Evolutionary conservation across 2,113 vertebrate genomes (phyloP), one percentile per base, ranked within the genome.

Genomic region (Dermatemys mawii): DNA sequence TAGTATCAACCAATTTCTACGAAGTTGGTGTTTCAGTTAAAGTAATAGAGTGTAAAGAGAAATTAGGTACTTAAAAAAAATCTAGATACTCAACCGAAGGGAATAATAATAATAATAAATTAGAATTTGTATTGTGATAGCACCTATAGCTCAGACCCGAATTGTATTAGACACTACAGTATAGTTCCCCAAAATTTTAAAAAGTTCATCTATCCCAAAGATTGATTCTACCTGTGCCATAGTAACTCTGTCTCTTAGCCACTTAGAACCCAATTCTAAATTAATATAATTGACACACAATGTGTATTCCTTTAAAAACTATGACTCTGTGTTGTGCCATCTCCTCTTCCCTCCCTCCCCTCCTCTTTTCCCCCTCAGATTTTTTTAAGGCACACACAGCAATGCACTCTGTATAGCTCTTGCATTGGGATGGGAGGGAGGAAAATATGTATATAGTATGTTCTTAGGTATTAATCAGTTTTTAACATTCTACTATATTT

Each of bases 11-110:
- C 83, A 86, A 38, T 90, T 96, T 96, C 94, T 88, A 86, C 94
- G 89, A 94, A 95, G 92, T 81, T 89, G 90, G 87, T 95, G 94
- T 95, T 96, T 84, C 78, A 91, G 92, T 95, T 95, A 89, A 92
- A 95, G 81, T 63, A 86, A 88, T 73, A 78, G 57, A 87, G 80
- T 60, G n/a, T 7, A 21, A 8, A 44, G 3, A 90, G 80, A 96
- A 95, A 94, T 78, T 96, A 95, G 97, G 94, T 87, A 93, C 96
- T 78, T 2, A 88, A 78, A 96, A 96, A 93, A 93, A 92, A 81
- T 84, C 82, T 51, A 79, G 84, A 90, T 92, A 83, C 48, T 95
- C 91, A 86, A 89, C 55, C 57, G 70, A 55, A 93, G 84, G 1
- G 44, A 10, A 11, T 32, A 35, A 84, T 95, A 88, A 84, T 95